A percentile compares a stretch with the other conserved stretches of the same genome.
Evolutionary conservation across 1,140 invertebrate species (phyloP).

Genomic region (Thaumetopoea pityocampa): DNA sequence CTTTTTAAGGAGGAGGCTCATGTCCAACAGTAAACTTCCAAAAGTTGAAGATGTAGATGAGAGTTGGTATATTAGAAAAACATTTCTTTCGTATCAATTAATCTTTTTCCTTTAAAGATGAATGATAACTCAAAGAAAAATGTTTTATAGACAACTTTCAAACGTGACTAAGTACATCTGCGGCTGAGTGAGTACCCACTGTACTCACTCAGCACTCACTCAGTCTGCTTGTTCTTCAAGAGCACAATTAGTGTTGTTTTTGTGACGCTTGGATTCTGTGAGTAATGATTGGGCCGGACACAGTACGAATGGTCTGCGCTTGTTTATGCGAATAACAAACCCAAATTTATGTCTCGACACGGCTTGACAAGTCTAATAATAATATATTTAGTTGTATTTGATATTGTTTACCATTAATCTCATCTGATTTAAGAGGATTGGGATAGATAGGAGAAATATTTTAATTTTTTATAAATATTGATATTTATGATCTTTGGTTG

Average conservation of each 20-base stretch:
- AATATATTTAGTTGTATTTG: too few relatives aligned
- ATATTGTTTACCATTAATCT: constrained; percentile 27
- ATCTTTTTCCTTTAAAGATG: too few relatives aligned
- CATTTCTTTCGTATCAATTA: too few relatives aligned
- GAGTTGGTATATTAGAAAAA: too few relatives aligned
- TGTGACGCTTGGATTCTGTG: constrained; percentile 63
- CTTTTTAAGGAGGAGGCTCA: too few relatives aligned
- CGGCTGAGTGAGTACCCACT: constrained; percentile 57
- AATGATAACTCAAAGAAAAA: too few relatives aligned
- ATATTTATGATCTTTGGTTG: too few relatives aligned
- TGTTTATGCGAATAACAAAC: constrained; percentile 59
- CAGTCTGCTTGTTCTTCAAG: constrained; percentile 71
- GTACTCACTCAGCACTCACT: too few relatives aligned
- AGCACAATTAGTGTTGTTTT: constrained; percentile 69
- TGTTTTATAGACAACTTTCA: constrained; percentile 52
- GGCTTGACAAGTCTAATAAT: constrained; percentile 21
- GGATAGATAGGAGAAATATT: too few relatives aligned
- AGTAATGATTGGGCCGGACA: constrained; percentile 63
- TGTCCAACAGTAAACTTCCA: too few relatives aligned
- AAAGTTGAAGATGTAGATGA: too few relatives aligned
- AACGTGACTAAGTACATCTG: constrained; percentile 69
- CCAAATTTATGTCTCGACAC: constrained; percentile 52
- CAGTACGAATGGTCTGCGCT: constrained; percentile 35
- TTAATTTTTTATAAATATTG: too few relatives aligned
- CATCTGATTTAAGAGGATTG: constrained; percentile 11